These are phyloP conservation scores for Aleiodes alternator DNA, from an alignment of 2,888 invertebrate species.

Conservation along the genomic window DNA sequence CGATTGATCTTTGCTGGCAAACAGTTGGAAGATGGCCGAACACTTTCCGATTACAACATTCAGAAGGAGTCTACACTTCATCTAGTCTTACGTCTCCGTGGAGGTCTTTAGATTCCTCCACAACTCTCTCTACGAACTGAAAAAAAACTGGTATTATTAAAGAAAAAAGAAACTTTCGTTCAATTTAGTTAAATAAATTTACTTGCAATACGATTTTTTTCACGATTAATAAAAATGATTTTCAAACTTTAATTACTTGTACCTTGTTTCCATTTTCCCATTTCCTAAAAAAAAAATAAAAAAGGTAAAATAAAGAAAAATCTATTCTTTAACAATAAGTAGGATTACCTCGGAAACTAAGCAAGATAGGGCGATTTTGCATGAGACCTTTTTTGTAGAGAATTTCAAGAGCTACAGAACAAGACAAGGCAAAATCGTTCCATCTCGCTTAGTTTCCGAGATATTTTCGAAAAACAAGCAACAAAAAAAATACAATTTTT, in stretches of 20 bases:
- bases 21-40: slow-evolving; percentile 27
- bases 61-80: slow-evolving; percentile 29
- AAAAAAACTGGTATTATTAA: neutral
- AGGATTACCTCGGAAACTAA: too few relatives aligned
- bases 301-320: too few relatives aligned
- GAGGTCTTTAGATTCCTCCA: slow-evolving; percentile 14
- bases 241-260: neutral
- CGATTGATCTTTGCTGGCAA: slow-evolving; percentile 32
- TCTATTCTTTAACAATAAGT: too few relatives aligned
- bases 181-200: slow-evolving; percentile 9
- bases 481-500: too few relatives aligned
- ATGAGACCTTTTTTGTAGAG: too few relatives aligned
- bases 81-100: slow-evolving; percentile 27
- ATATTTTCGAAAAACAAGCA: too few relatives aligned
- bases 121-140: neutral
- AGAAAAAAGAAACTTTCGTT: slow-evolving; percentile 5
- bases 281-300: too few relatives aligned
- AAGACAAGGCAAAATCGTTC: too few relatives aligned
- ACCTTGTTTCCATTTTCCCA: neutral
- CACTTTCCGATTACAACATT: slow-evolving; percentile 15
- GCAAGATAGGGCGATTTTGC: too few relatives aligned
- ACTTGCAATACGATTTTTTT: slow-evolving; percentile 10
- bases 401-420: too few relatives aligned
- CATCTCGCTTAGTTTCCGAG: too few relatives aligned
- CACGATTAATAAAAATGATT: slow-evolving; percentile 20